These are phyloP conservation scores for Netelia inedita DNA, from an alignment of 2,888 invertebrate genomes.

Conservation along the genomic window DNA sequence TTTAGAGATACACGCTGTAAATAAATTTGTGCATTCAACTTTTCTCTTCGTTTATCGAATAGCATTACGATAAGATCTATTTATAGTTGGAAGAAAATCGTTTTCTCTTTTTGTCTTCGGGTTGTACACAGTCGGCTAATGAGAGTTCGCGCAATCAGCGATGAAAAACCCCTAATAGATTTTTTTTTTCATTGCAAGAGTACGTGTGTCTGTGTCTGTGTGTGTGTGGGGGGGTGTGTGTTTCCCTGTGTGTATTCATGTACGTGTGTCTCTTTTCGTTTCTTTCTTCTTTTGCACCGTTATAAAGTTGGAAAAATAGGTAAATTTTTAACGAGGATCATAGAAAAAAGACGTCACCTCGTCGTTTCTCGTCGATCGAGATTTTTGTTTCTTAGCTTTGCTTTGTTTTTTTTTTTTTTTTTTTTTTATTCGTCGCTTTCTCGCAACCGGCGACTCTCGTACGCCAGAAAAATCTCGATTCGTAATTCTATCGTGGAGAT, in stretches of 20 bases:
- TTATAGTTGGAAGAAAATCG: conserved; percentile 61
- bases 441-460: neutral
- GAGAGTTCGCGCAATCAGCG: conserved; percentile 47
- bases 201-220: neutral
- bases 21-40: conserved; percentile 64
- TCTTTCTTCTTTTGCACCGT: conserved; percentile 67
- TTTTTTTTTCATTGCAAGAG: conserved; percentile 24
- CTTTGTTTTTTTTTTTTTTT: conserved; percentile 32
- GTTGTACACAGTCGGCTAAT: conserved; percentile 43
- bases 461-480: conserved; percentile 38
- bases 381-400: conserved; percentile 26
- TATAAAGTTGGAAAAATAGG: conserved; percentile 83
- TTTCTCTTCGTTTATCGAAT: conserved; percentile 45
- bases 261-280: conserved; percentile 35
- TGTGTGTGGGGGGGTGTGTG: neutral
- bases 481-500: conserved; percentile 34
- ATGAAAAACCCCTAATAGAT: conserved; percentile 54
- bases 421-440: conserved; percentile 34
- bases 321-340: conserved; percentile 71
- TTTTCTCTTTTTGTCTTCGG: conserved; percentile 33
- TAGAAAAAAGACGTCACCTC: conserved; percentile 55
- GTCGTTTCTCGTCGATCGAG: conserved; percentile 42
- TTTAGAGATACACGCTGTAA: conserved; percentile 55
- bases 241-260: conserved; percentile 2
- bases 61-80: conserved; percentile 54